These are phyloP conservation scores for Chironomus tentans DNA, from an alignment of 2,888 invertebrate species.

Conservation along the genomic window DNA sequence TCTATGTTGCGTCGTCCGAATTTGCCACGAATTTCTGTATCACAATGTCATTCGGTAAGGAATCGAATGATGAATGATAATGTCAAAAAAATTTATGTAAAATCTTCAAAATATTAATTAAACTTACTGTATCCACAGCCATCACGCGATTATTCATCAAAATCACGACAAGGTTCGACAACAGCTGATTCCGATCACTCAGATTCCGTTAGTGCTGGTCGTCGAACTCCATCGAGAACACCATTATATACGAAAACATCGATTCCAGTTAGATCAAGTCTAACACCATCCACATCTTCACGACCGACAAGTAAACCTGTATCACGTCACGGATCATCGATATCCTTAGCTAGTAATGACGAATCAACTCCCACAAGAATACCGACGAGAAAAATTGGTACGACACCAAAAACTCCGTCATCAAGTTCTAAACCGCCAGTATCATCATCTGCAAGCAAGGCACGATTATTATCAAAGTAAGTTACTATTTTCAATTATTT, in stretches of 20 bases:
- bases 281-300: slow-evolving; percentile 18
- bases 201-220: slow-evolving; percentile 9
- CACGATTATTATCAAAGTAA: slow-evolving; percentile 9
- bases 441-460: background rate
- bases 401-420: background rate
- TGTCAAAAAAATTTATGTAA: background rate
- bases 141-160: background rate
- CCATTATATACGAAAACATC: slow-evolving; percentile 12
- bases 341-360: slow-evolving; percentile 16
- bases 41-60: slow-evolving; percentile 22
- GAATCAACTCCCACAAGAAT: slow-evolving; percentile 21
- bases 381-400: slow-evolving; percentile 14
- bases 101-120: background rate
- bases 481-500: background rate
- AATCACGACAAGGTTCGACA: slow-evolving; percentile 20
- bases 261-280: slow-evolving; percentile 19
- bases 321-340: slow-evolving; percentile 16
- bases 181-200: slow-evolving; percentile 17
- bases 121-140: background rate
- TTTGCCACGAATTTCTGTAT: slow-evolving; percentile 21
- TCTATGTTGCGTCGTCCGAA: slow-evolving; percentile 4
- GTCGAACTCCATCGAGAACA: slow-evolving; percentile 23
- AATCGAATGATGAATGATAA: background rate
- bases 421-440: background rate
- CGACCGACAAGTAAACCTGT: background rate